Evolutionary conservation across 2,888 invertebrate species (phyloP).

Genomic region (Amphipyra tragopoginis): DNA sequence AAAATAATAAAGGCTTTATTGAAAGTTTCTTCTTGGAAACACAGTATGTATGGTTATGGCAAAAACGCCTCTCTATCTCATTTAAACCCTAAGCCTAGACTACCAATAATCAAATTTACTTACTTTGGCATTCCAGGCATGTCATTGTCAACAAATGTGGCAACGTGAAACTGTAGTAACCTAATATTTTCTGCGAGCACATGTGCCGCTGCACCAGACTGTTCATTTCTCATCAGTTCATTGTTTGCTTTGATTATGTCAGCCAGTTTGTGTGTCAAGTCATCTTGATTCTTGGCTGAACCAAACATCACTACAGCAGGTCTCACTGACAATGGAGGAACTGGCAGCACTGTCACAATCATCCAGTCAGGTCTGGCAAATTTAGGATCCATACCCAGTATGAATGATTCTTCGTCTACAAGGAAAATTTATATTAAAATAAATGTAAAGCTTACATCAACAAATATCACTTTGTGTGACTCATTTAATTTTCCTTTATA

Average conservation of each 20-base stretch:
- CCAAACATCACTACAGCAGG: constrained; percentile 99
- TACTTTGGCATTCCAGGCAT: constrained; percentile 98
- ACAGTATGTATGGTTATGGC: too few species aligned
- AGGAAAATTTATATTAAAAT: constrained; percentile 21
- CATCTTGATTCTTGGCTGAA: constrained; percentile 99
- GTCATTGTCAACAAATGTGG: constrained; percentile 99
- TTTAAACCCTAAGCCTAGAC: too few species aligned
- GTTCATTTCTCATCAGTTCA: constrained; percentile 98
- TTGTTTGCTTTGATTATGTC: constrained; percentile 99
- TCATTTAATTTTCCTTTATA: too few species aligned
- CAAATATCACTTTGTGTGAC: too few species aligned
- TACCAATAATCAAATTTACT: constrained; percentile 54
- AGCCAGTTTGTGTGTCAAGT: constrained; percentile 99
- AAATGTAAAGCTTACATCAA: too few species aligned
- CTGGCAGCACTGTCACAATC: constrained; percentile 99
- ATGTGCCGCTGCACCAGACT: constrained; percentile 99
- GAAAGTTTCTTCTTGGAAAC: too few species aligned
- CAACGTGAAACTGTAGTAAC: constrained; percentile 99
- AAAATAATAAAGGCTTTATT: too few species aligned
- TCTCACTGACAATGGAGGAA: constrained; percentile 98
- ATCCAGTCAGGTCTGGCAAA: constrained; percentile 99
- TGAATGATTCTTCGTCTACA: constrained; percentile 97
- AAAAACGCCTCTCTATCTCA: too few species aligned
- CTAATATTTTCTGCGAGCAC: constrained; percentile 99
- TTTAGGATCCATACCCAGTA: constrained; percentile 98